Conservation (phyloP, 2,888 invertebrate species). For the Scaptomyza polygonia region DNA sequence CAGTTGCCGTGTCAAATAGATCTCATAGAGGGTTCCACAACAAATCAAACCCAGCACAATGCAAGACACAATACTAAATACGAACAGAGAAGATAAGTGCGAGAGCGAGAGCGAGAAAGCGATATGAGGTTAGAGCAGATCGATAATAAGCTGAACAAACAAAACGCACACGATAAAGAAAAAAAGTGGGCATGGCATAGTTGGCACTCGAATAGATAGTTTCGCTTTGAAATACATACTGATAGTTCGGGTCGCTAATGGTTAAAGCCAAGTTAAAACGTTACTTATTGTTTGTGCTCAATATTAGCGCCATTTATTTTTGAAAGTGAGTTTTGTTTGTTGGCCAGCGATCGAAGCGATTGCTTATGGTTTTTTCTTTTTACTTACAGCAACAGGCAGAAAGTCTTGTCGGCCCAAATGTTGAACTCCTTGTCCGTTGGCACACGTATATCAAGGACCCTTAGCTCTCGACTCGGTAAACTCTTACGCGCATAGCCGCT, state of each 20-base stretch:
- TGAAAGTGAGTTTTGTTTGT: constrained; percentile 57
- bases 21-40: constrained; percentile 90
- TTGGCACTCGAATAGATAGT: constrained; percentile 32
- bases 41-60: constrained; percentile 86
- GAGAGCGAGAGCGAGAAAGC: not conserved
- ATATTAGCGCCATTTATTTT: constrained; percentile 40
- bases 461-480: constrained; percentile 84
- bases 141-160: constrained; percentile 39
- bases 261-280: constrained; percentile 33
- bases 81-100: not conserved
- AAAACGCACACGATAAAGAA: not conserved
- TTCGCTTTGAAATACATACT: constrained; percentile 54
- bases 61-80: constrained; percentile 85
- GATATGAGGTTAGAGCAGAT: not conserved
- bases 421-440: constrained; percentile 88
- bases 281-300: constrained; percentile 18
- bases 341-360: not conserved
- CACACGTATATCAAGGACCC: constrained; percentile 88
- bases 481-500: constrained; percentile 86
- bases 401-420: constrained; percentile 89
- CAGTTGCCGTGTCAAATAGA: constrained; percentile 83
- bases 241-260: constrained; percentile 20
- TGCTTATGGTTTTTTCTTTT: not conserved
- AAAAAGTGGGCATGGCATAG: constrained; percentile 15
- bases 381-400: constrained; percentile 89